These are phyloP conservation scores for Planococcus citri DNA, from an alignment of 1,140 invertebrate genomes.

Conservation along the genomic window DNA sequence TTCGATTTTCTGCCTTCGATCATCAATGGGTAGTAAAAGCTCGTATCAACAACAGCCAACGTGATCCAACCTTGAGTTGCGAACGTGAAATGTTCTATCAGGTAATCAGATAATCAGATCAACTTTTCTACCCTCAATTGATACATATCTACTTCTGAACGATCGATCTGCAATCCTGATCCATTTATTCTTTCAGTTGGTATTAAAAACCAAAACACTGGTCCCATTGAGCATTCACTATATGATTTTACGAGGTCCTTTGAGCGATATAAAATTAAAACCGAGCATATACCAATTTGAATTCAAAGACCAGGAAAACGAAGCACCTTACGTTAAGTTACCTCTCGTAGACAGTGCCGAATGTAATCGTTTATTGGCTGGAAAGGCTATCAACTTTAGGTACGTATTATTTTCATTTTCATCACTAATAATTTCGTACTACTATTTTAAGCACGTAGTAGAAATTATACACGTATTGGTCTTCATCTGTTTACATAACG, in stretches of 20 bases:
- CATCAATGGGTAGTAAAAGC: constrained; percentile 92
- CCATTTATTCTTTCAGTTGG: constrained; percentile 43
- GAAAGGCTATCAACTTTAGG: constrained; percentile 84
- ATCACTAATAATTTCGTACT: too few species aligned
- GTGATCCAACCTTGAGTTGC: constrained; percentile 77
- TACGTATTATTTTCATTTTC: constrained; percentile 35
- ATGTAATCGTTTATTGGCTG: constrained; percentile 78
- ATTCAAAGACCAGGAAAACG: constrained; percentile 65
- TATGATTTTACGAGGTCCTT: constrained; percentile 72
- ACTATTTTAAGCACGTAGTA: too few species aligned
- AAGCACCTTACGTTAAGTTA: constrained; percentile 65
- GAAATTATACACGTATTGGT: too few species aligned
- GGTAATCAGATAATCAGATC: constrained; percentile 42
- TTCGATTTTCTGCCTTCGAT: constrained; percentile 81
- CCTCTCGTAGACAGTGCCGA: constrained; percentile 69
- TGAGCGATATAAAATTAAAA: constrained; percentile 72
- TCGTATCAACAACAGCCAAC: constrained; percentile 76
- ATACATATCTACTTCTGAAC: too few species aligned
- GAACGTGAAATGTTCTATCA: constrained; percentile 78
- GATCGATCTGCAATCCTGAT: too few species aligned
- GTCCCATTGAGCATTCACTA: constrained; percentile 62
- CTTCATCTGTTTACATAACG: too few species aligned
- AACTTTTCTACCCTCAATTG: too few species aligned
- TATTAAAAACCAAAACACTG: constrained; percentile 60
- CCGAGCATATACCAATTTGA: constrained; percentile 69